A percentile compares a stretch with the other conserved stretches of the same genome.
Conservation (phyloP, 1,140 invertebrate species). For the Brachionus rubens region DNA sequence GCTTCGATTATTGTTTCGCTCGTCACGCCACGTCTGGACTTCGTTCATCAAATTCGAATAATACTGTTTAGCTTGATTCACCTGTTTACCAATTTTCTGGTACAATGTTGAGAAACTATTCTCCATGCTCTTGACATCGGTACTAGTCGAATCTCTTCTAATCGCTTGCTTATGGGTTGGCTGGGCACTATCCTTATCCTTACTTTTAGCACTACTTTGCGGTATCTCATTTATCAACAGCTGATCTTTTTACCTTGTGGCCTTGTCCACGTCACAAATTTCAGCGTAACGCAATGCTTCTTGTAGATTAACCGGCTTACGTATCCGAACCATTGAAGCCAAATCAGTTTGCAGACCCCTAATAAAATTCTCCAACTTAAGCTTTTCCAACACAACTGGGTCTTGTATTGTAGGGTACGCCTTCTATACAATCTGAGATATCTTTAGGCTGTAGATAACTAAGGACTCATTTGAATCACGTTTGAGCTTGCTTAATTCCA, state of each 20-base stretch:
- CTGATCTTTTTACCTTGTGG: neutral
- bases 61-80: neutral
- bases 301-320: neutral
- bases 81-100: neutral
- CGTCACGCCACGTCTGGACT: neutral
- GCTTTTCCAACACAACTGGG: neutral
- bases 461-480: neutral
- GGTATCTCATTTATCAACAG: no score
- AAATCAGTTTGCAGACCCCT: neutral
- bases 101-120: conserved; percentile 1
- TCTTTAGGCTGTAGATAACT: neutral
- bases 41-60: conserved; percentile 16
- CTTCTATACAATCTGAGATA: neutral
- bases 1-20: neutral
- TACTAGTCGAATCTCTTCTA: neutral
- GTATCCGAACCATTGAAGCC: neutral
- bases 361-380: neutral
- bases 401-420: neutral
- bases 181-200: neutral
- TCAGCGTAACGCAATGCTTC: neutral
- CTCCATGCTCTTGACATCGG: neutral
- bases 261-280: conserved; percentile 1
- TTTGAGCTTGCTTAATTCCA: neutral
- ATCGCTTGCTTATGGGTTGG: neutral
- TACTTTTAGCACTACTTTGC: neutral